Evolutionary conservation across 1,140 invertebrate species (phyloP), one percentile per base, ranked within the genome.

Genomic region (Leptinotarsa undecemlineata): DNA sequence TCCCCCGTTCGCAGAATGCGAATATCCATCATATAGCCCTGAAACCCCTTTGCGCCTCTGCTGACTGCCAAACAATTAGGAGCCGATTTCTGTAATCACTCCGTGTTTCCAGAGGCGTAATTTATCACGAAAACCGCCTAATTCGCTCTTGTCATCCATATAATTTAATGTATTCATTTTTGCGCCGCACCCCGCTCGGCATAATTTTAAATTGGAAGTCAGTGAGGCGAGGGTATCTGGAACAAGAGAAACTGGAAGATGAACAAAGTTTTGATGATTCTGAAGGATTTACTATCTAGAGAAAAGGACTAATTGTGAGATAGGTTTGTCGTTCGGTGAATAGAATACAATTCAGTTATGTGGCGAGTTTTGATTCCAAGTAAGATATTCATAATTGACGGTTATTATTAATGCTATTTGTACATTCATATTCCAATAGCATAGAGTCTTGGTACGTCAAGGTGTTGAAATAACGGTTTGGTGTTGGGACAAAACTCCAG

Each of bases 111-210:
- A 64, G 63, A 21, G 6, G 20, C 63, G 63, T 64, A 64, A 64
- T 64, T 64, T 64, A 64, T 64, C 26, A 19, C 63, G 63, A 33
- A 21, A 64, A 64, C 63, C 63, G 63, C 63, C 63, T 64, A 64
- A 64, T 64, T 64, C 63, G 63, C 63, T 64, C 63, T 64, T 64
- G 63, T 64, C 63, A 64, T 64, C 63, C 63, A 64, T 64, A 64
- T 64, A 64, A 64, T 64, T 64, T 21, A 64, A 64, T 61, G 48
- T 74, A 69, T 68, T 68, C 66, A 69, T 74, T 61, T 72, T 72
- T 72, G 57, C 51, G 51, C n/a, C 60, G 71, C 11, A 17, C 23
- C 20, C 17, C 14, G 15, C 51, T 42, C 17, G 48, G 47, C 21
- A 48, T 23, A 57, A 57, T 57, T 57, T 57, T 57, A 57, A 57